Conservation (phyloP, 2,113 vertebrate genomes). For the Aldabrachelys gigantea region DNA sequence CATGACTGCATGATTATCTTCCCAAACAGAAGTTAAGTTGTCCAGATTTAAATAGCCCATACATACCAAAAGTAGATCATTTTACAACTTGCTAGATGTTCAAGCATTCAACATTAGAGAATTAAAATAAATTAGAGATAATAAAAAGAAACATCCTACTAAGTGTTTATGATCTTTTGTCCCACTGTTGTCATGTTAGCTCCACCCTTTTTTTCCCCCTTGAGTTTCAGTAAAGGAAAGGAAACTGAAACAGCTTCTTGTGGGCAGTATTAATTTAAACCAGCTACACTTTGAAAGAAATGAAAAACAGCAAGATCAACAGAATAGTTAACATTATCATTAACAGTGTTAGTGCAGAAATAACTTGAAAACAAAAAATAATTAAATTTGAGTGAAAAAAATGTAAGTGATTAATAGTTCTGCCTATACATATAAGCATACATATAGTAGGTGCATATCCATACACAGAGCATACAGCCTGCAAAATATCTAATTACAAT, state of each 20-base stretch:
- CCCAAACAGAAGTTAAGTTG: fast-evolving
- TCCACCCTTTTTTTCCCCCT: not conserved
- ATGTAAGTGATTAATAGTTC: not conserved
- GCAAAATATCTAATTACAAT: not conserved
- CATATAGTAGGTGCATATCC: not conserved
- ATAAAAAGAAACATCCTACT: not conserved
- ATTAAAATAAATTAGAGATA: not conserved
- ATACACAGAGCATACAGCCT: not conserved
- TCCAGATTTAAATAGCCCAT: not conserved
- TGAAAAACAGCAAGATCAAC: not conserved
- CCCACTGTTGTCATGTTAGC: not conserved
- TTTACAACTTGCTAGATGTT: not conserved
- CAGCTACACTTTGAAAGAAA: not conserved
- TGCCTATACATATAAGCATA: not conserved
- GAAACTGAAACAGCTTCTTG: constrained; percentile 3
- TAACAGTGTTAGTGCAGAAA: not conserved
- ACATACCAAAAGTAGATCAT: not conserved
- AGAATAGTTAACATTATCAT: not conserved
- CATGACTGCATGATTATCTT: not conserved
- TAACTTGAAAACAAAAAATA: not conserved
- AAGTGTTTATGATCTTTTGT: not conserved
- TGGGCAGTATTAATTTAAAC: not conserved
- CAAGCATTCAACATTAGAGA: not conserved
- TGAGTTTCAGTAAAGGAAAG: not conserved
- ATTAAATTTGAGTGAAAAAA: not conserved